Percentiles rank a stretch among this genome's conserved stretches.
Evolutionary conservation across 2,797 vertebrate genomes (phyloP).

Genomic region (Acanthurus lineatus): DNA sequence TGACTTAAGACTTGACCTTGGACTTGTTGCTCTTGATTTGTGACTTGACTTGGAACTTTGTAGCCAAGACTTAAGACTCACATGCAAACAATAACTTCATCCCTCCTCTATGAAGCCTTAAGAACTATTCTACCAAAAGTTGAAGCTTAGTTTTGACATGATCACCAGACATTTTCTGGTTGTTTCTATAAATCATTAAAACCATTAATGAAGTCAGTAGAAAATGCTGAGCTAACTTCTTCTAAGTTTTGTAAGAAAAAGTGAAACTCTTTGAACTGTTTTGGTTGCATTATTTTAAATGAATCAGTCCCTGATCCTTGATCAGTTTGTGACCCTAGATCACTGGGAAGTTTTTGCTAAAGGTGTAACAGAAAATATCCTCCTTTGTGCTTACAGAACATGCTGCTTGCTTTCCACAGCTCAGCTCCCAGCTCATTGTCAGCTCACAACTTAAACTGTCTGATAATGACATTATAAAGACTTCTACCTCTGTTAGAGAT

Average conservation of each 20-base stretch:
- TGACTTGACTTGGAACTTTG: background rate
- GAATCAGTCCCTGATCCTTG: background rate
- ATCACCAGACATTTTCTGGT: background rate
- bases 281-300: slow-evolving; percentile 1
- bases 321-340: background rate
- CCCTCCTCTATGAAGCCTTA: background rate
- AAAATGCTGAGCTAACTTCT: background rate
- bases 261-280: background rate
- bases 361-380: background rate
- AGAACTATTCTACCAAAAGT: background rate
- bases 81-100: background rate
- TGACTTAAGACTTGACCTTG: no score
- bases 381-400: background rate
- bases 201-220: background rate
- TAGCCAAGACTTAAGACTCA: background rate
- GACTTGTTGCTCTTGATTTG: no score
- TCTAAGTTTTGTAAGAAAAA: background rate
- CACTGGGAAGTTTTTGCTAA: background rate
- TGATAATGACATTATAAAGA: slow-evolving; percentile 2
- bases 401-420: slow-evolving; percentile 1
- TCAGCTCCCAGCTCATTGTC: slow-evolving; percentile 14
- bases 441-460: background rate
- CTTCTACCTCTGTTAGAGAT: background rate
- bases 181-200: background rate
- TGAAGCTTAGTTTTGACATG: background rate